Base-by-base conservation (phyloP, 2,797 vertebrate genomes). In the Poecilia gillii region DNA sequence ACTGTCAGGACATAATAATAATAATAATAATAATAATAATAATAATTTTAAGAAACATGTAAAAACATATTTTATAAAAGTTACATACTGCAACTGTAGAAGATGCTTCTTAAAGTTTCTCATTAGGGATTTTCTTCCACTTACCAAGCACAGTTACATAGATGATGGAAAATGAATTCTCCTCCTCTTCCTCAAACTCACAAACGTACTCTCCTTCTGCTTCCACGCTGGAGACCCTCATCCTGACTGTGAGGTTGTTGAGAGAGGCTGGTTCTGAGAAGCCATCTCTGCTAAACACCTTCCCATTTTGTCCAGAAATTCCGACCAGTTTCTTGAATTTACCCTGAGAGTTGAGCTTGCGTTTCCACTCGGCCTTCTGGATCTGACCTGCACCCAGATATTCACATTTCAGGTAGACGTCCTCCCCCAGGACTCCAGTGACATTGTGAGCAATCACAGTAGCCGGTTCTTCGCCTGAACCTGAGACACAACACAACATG, bases 201-300 rank as follows among this genome's bases (percentile, higher is more conserved):
- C 96, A 96, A 11, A 3, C 64, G 82, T 96, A 96, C 36, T 92
- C 14, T 83, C 94, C 94, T 84, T 95, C 94, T 7, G 36, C 80
- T 0, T 94, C 84, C 72, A 95, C 77, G 39, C 87, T 86, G 68
- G 81, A 81, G 28, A 96, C 84, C 1, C 0, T 86, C 87, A 94
- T 83, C 79, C 49, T 87, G 36, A 95, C 89, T 0, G 95, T 95
- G 82, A 96, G 94, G 90, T 96, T 96, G 83, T 85, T 93, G 71
- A 20, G 1, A 14, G 95, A 96, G 3, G 59, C 87, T 0, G 95
- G 95, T 0, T 5, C 0, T 8, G 88, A 91, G 78, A 95, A 90
- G 9, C 46, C 4, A 18, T 73, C 20, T 0, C 23, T 75, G 2
- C 1, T 41, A 16, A 87, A 94, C 0, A 68, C 0, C 1, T 0